Evolutionary conservation across 1,140 invertebrate genomes (phyloP).

Genomic region (Cylas formicarius): DNA sequence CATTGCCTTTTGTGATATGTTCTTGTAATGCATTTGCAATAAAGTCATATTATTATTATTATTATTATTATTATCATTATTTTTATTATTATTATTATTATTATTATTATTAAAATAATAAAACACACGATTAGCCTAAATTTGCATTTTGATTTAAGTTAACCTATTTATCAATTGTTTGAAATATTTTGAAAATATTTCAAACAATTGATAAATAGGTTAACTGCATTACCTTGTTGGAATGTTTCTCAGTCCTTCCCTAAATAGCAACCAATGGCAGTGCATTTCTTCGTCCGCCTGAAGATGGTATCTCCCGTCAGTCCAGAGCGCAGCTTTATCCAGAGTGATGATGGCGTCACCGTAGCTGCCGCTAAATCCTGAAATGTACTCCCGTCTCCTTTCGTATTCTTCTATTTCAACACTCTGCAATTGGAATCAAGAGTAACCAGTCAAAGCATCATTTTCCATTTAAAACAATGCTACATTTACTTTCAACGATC

Average conservation of each 20-base stretch:
- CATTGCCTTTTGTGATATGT: no score
- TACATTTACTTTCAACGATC: no score
- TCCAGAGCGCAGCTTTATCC: slow-evolving; percentile 78
- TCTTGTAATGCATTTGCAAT: no score
- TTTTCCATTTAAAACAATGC: neutral
- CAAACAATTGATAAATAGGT: no score
- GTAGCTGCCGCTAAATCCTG: slow-evolving; percentile 78
- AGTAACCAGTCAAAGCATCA: neutral
- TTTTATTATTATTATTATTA: no score
- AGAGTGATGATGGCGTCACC: slow-evolving; percentile 72
- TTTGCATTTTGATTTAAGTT: no score
- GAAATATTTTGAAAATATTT: no score
- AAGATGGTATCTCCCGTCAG: slow-evolving; percentile 76
- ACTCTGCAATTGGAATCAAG: slow-evolving; percentile 43
- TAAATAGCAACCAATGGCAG: slow-evolving; percentile 76
- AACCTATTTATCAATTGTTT: no score
- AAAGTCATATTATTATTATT: no score
- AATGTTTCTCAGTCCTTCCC: slow-evolving; percentile 52
- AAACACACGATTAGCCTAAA: no score
- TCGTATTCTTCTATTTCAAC: slow-evolving; percentile 66
- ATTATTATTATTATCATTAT: no score
- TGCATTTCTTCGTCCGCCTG: slow-evolving; percentile 69
- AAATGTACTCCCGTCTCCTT: slow-evolving; percentile 70
- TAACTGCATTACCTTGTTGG: slow-evolving; percentile 48
- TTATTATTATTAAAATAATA: no score